phyloP scores from a whole-genome alignment of 2,797 vertebrate species.

The Platalea minor region DNA sequence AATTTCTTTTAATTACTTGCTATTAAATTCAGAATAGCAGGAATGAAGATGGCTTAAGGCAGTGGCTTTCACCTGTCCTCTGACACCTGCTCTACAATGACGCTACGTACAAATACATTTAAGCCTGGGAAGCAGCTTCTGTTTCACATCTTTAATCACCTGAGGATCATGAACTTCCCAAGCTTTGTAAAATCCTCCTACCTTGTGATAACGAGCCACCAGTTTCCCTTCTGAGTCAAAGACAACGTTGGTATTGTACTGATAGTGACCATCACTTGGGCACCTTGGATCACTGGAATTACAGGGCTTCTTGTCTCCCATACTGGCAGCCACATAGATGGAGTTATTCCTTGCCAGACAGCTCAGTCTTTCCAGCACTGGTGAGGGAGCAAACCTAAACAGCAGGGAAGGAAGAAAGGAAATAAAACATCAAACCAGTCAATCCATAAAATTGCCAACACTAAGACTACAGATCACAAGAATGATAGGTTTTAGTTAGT shows the following conservation, averaged over 20 bases:
- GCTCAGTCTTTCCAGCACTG: constrained; percentile 62
- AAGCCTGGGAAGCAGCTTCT: neutral
- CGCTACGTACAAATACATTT: neutral
- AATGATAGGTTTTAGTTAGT: neutral
- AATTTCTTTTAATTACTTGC: neutral
- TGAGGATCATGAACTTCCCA: neutral
- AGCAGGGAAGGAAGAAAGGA: neutral
- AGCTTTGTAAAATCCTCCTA: neutral
- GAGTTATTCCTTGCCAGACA: constrained; percentile 51
- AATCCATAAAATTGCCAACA: neutral
- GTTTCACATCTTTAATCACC: neutral
- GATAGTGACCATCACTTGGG: constrained; percentile 45
- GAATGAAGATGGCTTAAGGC: neutral
- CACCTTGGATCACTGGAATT: neutral
- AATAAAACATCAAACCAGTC: neutral
- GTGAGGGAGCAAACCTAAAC: constrained; percentile 52
- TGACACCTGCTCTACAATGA: neutral
- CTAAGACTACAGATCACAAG: neutral
- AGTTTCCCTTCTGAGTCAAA: constrained; percentile 61
- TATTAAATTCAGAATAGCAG: neutral
- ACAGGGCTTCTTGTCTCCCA: constrained; percentile 61
- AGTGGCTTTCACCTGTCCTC: neutral
- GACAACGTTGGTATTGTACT: constrained; percentile 62
- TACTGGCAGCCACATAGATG: constrained; percentile 63
- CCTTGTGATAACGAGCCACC: constrained; percentile 63